A percentile compares a stretch with the other conserved stretches of the same genome.
phyloP scores from a whole-genome alignment of 2,888 invertebrate genomes.

The Apamea epomidion region DNA sequence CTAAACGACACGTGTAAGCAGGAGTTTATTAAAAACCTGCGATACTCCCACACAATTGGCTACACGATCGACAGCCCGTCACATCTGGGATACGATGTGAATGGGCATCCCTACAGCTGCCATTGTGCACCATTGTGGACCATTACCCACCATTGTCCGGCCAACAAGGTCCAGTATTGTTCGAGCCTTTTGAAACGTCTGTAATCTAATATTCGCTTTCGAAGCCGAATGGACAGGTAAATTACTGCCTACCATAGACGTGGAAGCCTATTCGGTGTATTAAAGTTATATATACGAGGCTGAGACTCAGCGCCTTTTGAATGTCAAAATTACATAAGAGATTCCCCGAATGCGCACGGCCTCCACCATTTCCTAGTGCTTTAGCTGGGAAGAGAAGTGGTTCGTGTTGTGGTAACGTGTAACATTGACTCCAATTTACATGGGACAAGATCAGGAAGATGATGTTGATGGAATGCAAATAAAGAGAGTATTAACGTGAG shows the following conservation, averaged over 20 bases:
- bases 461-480: neutral
- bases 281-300: neutral
- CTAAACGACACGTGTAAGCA: neutral
- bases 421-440: neutral
- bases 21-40: neutral
- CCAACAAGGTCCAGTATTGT: constrained; percentile 58
- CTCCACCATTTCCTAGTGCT: neutral
- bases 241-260: constrained; percentile 29
- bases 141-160: constrained; percentile 60
- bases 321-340: neutral
- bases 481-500: too few species aligned
- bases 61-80: constrained; percentile 6
- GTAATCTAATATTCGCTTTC: constrained; percentile 58
- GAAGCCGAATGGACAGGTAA: constrained; percentile 30
- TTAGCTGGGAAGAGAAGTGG: neutral
- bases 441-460: too few species aligned
- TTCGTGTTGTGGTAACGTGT: too few species aligned
- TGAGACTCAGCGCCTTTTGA: neutral
- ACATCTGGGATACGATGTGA: constrained; percentile 29
- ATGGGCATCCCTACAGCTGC: constrained; percentile 44
- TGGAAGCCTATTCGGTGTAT: neutral
- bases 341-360: neutral
- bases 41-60: constrained; percentile 3
- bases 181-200: constrained; percentile 57
- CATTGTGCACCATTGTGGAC: constrained; percentile 33